These are phyloP conservation scores for Ormyrus rosae DNA, from an alignment of 2,888 invertebrate species.

Conservation along the genomic window DNA sequence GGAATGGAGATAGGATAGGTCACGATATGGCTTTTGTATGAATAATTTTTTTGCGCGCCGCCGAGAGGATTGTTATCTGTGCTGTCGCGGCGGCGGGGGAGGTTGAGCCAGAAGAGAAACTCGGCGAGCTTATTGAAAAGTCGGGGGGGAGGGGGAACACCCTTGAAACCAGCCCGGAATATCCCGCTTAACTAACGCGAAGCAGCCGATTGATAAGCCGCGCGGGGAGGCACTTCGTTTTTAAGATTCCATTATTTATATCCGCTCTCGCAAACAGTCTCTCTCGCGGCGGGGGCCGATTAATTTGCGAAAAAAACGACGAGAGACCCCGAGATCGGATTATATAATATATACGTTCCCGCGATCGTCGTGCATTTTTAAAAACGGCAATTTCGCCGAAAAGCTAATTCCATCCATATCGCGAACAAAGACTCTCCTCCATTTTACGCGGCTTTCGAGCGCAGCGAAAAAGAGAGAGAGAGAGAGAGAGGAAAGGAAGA, in stretches of 20 bases:
- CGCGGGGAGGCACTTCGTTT: too few species aligned
- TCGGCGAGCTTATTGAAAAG: background rate
- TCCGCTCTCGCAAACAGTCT: background rate
- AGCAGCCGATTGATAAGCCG: too few species aligned
- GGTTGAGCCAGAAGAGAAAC: background rate
- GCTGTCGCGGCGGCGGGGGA: background rate
- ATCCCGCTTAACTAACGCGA: too few species aligned
- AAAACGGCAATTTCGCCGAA: conserved; percentile 32
- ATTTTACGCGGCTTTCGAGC: conserved; percentile 2
- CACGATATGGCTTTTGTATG: conserved; percentile 8
- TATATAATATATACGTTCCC: background rate
- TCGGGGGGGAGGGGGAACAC: too few species aligned
- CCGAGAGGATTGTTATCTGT: background rate
- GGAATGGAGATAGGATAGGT: conserved; percentile 3
- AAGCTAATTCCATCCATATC: conserved; percentile 30
- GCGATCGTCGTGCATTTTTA: background rate
- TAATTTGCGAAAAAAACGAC: background rate
- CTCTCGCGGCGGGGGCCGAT: background rate
- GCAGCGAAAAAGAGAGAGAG: background rate
- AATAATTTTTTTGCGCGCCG: background rate
- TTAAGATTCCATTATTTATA: too few species aligned
- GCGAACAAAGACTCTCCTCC: background rate
- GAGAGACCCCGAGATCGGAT: background rate
- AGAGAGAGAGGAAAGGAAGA: too few species aligned
- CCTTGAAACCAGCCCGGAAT: too few species aligned